Base-by-base conservation (phyloP, 2,113 vertebrate species). In the Rhinichthys klamathensis region DNA sequence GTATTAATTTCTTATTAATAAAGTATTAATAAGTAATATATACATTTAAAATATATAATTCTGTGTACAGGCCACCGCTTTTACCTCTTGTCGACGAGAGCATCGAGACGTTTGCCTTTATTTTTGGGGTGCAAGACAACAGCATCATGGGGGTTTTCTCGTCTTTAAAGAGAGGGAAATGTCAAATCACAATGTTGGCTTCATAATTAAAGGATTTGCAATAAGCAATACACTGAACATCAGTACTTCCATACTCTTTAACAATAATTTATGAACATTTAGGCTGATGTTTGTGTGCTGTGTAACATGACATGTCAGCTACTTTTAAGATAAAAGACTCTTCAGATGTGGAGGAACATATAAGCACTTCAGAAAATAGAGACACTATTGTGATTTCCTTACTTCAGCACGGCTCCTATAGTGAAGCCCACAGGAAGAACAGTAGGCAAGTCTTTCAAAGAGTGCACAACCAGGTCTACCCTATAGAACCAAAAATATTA, bases 381-480 rank as follows among this genome's bases (percentile, higher is more conserved):
- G 65, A 8, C 51, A n/a, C 16, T 8, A 30, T 44, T 69, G 60
- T 69, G 44, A 27, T 75, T 84, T 65, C 56, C 96, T 95, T 92
- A 99, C 98, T 97, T 98, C 88, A 98, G 96, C 90, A 99, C 90
- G 1, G 98, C 97, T 0, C 97, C 98, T 0, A 99, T 96, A 56
- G 97, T 99, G 92, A 99, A 99, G 54, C 96, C 97, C 5, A 92
- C 94, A 30, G 97, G 97, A 88, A 99, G 95, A 21, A 95, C 92
- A 6, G 98, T 99, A 70, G 98, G 98, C 74, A 99, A 91, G 92
- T 99, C 98, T 92, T 99, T 99, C 86, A 99, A 92, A 2, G 98
- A 99, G 87, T 99, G 98, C 88, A 99, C 97, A 1, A 99, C 97
- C 54, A 99, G 93, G 86, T 99, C 98, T 4, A 99, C 98, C 91